Evolutionary conservation across 2,888 invertebrate genomes (phyloP).

Genomic region (Prosopocoilus inquinatus): DNA sequence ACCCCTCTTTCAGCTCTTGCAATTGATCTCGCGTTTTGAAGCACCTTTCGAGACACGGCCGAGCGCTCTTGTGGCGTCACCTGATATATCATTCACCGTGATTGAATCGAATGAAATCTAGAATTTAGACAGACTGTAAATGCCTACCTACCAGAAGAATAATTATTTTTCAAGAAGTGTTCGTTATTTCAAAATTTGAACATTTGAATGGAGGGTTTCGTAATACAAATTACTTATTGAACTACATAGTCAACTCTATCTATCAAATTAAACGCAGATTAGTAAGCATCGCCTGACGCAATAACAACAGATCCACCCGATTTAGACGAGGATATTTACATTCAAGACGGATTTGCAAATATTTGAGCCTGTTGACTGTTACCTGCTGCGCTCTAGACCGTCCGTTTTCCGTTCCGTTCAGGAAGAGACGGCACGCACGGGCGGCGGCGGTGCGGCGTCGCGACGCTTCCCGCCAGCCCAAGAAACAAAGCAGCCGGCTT

Average conservation of each 20-base stretch:
- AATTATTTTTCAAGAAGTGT: too few species aligned
- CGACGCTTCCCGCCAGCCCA: background rate
- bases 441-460: conserved; percentile 6
- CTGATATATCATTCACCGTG: too few species aligned
- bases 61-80: too few species aligned
- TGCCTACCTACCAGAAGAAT: too few species aligned
- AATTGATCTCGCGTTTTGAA: too few species aligned
- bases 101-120: too few species aligned
- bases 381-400: conserved; percentile 34
- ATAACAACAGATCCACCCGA: conserved; percentile 40
- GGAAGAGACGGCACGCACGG: conserved; percentile 10
- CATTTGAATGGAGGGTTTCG: too few species aligned
- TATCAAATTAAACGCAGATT: conserved; percentile 33
- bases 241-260: conserved; percentile 13
- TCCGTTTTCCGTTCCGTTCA: conserved; percentile 13
- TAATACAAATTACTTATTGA: too few species aligned
- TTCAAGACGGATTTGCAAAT: conserved; percentile 44
- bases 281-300: conserved; percentile 34
- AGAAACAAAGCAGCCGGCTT: background rate
- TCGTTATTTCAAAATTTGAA: too few species aligned
- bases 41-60: too few species aligned
- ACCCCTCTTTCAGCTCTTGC: too few species aligned
- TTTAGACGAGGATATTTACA: conserved; percentile 42
- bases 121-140: too few species aligned
- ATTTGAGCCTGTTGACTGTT: conserved; percentile 44